A percentile compares a stretch with the other conserved stretches of the same genome.
phyloP scores from a whole-genome alignment of 2,113 vertebrate genomes.

The Semnornis frantzii region DNA sequence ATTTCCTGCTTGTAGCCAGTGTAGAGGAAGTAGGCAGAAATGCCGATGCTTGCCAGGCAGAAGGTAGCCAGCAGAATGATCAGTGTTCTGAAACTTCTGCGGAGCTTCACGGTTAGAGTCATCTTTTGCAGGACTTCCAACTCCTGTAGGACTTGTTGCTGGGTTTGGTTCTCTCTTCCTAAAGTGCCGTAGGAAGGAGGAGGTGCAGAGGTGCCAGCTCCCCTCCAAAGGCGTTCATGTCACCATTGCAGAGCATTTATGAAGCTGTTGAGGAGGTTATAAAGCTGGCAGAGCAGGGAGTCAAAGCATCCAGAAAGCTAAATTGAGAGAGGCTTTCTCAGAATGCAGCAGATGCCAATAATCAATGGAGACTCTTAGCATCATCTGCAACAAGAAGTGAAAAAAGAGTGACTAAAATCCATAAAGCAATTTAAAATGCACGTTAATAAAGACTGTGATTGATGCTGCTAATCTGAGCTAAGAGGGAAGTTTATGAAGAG shows the following conservation, averaged over 20 bases:
- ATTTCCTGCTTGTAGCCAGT: conserved; percentile 89
- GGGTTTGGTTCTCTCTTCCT: conserved; percentile 37
- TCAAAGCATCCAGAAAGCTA: background rate
- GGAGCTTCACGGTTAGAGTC: conserved; percentile 90
- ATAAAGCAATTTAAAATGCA: conserved; percentile 41
- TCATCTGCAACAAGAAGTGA: conserved; percentile 73
- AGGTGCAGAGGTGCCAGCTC: conserved; percentile 36
- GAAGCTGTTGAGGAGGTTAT: background rate
- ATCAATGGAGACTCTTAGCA: conserved; percentile 62
- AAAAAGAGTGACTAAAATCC: conserved; percentile 40
- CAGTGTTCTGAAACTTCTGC: conserved; percentile 88
- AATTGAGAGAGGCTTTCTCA: conserved; percentile 40
- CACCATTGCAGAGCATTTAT: conserved; percentile 92
- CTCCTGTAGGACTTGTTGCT: background rate
- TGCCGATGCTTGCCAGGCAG: conserved; percentile 89
- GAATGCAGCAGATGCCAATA: conserved; percentile 44
- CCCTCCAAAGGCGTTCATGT: conserved; percentile 84
- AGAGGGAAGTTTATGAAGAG: conserved; percentile 12
- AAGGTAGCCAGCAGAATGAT: conserved; percentile 90
- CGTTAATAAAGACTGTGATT: conserved; percentile 1
- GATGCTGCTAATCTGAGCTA: background rate
- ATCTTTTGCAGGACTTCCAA: conserved; percentile 74
- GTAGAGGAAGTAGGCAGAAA: conserved; percentile 96
- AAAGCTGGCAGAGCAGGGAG: conserved; percentile 26
- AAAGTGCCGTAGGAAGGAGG: conserved; percentile 54